A percentile compares a stretch with the other conserved stretches of the same genome.
phyloP scores from a whole-genome alignment of 1,140 invertebrate genomes.

The Drosophila mauritiana region DNA sequence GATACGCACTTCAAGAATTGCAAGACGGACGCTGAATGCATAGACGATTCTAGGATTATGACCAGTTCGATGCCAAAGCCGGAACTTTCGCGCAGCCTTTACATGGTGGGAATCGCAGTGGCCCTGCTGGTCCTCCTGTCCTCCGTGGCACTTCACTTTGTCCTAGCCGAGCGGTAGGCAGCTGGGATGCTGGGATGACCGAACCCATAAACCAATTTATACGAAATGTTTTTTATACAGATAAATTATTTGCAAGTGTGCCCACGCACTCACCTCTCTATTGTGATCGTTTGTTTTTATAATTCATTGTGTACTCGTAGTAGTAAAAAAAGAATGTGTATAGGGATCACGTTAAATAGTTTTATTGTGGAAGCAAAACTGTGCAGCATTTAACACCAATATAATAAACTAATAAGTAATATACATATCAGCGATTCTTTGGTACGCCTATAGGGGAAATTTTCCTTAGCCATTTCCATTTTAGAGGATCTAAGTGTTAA shows the following conservation, averaged over 20 bases:
- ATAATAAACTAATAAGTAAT: slow-evolving; percentile 50
- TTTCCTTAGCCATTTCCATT: background rate
- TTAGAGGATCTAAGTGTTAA: slow-evolving; percentile 8
- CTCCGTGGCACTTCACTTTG: slow-evolving; percentile 68
- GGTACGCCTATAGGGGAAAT: slow-evolving; percentile 8
- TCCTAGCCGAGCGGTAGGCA: slow-evolving; percentile 44
- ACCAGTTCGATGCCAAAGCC: slow-evolving; percentile 68
- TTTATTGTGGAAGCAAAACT: slow-evolving; percentile 71
- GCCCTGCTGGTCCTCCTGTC: slow-evolving; percentile 69
- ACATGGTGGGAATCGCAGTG: slow-evolving; percentile 76
- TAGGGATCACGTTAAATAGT: slow-evolving; percentile 76
- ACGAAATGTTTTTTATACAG: slow-evolving; percentile 50
- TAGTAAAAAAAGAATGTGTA: slow-evolving; percentile 53
- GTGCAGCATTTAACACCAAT: slow-evolving; percentile 75
- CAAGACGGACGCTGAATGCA: slow-evolving; percentile 13
- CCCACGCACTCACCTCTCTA: slow-evolving; percentile 51
- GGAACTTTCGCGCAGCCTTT: slow-evolving; percentile 72
- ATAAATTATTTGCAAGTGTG: slow-evolving; percentile 64
- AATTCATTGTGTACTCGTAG: slow-evolving; percentile 72
- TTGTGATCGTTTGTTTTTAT: slow-evolving; percentile 79
- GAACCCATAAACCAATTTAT: slow-evolving; percentile 27
- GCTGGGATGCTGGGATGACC: background rate
- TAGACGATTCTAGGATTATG: slow-evolving; percentile 30
- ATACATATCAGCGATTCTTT: slow-evolving; percentile 35
- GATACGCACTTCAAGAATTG: slow-evolving; percentile 47